Conservation (phyloP, 2,797 vertebrate species). For the Echiichthys vipera region DNA sequence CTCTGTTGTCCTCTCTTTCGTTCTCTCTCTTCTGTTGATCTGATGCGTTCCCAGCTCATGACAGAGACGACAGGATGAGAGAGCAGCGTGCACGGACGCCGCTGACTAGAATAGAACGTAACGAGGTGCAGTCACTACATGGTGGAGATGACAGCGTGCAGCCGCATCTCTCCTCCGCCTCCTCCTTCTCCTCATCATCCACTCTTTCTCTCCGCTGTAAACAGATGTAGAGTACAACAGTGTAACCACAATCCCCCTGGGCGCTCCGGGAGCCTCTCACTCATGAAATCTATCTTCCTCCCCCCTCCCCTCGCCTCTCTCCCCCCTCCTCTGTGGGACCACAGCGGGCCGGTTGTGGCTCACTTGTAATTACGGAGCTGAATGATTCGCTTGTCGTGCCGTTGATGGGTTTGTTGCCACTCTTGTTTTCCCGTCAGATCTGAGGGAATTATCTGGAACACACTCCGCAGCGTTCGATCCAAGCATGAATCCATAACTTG, state of each 20-base stretch:
- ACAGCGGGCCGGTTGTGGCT: constrained; percentile 62
- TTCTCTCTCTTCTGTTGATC: constrained; percentile 10
- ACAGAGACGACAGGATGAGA: constrained; percentile 42
- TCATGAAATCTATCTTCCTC: constrained; percentile 74
- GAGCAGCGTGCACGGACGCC: constrained; percentile 11
- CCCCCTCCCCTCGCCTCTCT: constrained; percentile 16
- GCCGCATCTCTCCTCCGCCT: constrained; percentile 45
- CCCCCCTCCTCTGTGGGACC: constrained; percentile 43
- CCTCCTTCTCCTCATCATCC: constrained; percentile 42
- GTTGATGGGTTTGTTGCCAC: constrained; percentile 53
- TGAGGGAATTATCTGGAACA: constrained; percentile 46
- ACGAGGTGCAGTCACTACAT: constrained; percentile 68
- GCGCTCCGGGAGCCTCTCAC: constrained; percentile 68
- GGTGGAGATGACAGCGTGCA: constrained; percentile 57
- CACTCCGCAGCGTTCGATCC: constrained; percentile 8
- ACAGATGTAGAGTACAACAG: constrained; percentile 77
- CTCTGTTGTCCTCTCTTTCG: neutral
- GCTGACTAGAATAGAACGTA: constrained; percentile 65
- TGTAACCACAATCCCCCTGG: constrained; percentile 74
- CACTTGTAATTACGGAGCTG: constrained; percentile 74
- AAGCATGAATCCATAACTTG: constrained; percentile 66
- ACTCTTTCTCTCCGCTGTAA: constrained; percentile 66
- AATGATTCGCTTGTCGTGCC: constrained; percentile 72
- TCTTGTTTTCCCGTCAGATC: constrained; percentile 53
- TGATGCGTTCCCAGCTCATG: constrained; percentile 45